A percentile compares a stretch with the other conserved stretches of the same genome.
Evolutionary conservation across 1,140 invertebrate species (phyloP).

Genomic region (Rhynchophorus ferrugineus): DNA sequence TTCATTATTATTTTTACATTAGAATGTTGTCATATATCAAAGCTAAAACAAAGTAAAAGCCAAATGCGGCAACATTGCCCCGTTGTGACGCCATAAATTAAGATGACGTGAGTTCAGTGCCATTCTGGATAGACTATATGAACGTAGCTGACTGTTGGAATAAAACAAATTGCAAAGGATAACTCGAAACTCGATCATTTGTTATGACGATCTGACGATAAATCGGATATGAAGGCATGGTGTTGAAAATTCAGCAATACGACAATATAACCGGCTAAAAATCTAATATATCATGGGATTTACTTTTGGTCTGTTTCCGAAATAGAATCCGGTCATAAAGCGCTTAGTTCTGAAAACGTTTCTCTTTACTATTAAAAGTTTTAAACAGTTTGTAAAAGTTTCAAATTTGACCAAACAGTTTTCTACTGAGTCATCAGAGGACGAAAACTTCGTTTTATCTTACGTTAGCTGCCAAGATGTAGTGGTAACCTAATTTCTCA

Average conservation of each 20-base stretch:
- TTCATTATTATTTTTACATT: too few species aligned
- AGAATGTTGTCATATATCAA: too few species aligned
- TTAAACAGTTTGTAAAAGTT: slow-evolving; percentile 20
- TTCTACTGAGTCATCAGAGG: slow-evolving; percentile 7
- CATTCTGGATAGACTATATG: too few species aligned
- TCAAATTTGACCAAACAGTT: slow-evolving; percentile 4
- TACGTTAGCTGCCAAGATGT: background rate
- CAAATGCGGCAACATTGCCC: too few species aligned
- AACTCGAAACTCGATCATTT: too few species aligned
- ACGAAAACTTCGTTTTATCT: slow-evolving; percentile 2
- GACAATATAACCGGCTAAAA: background rate
- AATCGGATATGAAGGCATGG: too few species aligned
- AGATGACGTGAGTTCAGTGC: too few species aligned
- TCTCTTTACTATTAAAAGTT: slow-evolving; percentile 17
- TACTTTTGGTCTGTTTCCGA: background rate
- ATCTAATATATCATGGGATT: background rate
- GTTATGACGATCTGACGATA: too few species aligned
- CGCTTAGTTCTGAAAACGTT: slow-evolving; percentile 4
- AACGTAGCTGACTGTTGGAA: too few species aligned
- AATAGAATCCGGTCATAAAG: background rate
- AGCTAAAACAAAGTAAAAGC: too few species aligned
- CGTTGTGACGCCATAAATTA: too few species aligned
- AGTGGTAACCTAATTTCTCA: background rate
- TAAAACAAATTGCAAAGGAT: too few species aligned
- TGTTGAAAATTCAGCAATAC: background rate